Conservation (phyloP, 1,140 invertebrate species). For the Varroa destructor region DNA sequence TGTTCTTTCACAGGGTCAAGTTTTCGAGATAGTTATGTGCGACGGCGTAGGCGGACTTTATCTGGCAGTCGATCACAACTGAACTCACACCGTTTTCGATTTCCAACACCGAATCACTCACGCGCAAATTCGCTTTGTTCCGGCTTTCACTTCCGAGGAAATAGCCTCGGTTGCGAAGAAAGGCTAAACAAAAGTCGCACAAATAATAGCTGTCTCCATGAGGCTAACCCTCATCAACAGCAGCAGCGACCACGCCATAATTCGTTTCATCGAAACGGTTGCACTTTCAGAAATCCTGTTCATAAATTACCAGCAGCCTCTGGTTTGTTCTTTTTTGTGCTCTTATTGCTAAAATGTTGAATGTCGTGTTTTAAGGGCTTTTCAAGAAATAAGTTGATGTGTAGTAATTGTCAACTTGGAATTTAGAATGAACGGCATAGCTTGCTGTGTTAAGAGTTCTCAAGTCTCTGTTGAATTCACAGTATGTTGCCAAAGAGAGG, state of each 20-base stretch:
- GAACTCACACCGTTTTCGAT: constrained; percentile 28
- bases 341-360: background rate
- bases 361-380: background rate
- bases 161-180: background rate
- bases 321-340: background rate
- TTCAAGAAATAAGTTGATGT: background rate
- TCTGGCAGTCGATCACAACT: constrained; percentile 28
- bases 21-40: constrained; percentile 31
- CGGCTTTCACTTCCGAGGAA: background rate
- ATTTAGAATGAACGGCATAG: too few relatives aligned
- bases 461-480: too few relatives aligned
- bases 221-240: too few relatives aligned
- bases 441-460: too few relatives aligned
- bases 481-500: too few relatives aligned
- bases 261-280: background rate
- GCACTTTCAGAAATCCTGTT: background rate
- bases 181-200: background rate
- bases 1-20: constrained; percentile 31
- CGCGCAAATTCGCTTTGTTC: constrained; percentile 19
- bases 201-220: background rate
- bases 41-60: constrained; percentile 25
- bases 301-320: background rate
- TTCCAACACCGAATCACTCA: constrained; percentile 20
- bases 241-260: too few relatives aligned
- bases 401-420: background rate